Evolutionary conservation across 2,888 invertebrate genomes (phyloP), one percentile per base, ranked within the genome.

Genomic region (Mimas tiliae): DNA sequence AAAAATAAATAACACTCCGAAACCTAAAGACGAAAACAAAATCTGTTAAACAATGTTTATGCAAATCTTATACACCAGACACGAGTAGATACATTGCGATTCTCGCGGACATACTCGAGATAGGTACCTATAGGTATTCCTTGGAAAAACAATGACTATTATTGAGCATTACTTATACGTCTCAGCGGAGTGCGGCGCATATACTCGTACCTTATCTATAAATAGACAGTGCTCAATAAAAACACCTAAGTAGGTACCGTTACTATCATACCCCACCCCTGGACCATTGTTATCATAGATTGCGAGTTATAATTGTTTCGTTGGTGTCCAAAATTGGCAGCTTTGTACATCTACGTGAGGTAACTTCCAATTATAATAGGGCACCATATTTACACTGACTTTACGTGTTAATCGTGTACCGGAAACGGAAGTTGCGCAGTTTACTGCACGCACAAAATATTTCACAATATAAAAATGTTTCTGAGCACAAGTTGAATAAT

Each of bases 381-480:
- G 9, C 16, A 9, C 55, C 42, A 58, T 58, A 42, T 12, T 38
- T 58, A 42, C 19, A 19, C 19, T 42, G 4, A 19, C 19, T 9
- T 38, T 58, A 42, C 16, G 38, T 58, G 38, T 58, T 58, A 42
- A 58, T 55, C 12, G 42, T 42, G 19, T 42, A 58, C 38, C 42
- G 58, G 42, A 58, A 58, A 38, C 58, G 58, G 38, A 58, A 42
- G 58, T 58, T 19, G 38, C 38, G 16, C 42, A 42, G 58, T 42
- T 68, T 63, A 65, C 47, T 63, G 42, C 51, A 65, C 52, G 63
- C 19, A 11, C 45, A 33, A 58, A 16, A 58, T 65, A 14, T 33
- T 48, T 58, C 42, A 62, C 27, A 62, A 52, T 19, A 21, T 34
- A 50, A 9, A n/a, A 62, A 62, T 77, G 38, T 38, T 7, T 34